Conservation (phyloP, 2,797 vertebrate species). For the Potorous gilbertii region DNA sequence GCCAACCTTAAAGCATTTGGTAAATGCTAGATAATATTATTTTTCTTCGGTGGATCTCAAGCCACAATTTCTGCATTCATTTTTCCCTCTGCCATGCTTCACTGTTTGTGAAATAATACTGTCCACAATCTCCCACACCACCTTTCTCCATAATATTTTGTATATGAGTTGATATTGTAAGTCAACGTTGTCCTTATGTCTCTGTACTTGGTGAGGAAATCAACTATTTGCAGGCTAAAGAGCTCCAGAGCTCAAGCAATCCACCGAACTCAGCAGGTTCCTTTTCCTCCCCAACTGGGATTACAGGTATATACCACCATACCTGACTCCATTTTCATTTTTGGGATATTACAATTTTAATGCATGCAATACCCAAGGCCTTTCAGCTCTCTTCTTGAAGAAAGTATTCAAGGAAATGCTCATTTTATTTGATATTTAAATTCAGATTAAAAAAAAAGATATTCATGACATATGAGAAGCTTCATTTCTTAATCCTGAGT, state of each 20-base stretch:
- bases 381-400: too few species aligned
- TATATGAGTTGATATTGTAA: background rate
- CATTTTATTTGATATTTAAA: background rate
- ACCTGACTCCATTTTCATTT: background rate
- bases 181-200: background rate
- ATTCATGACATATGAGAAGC: background rate
- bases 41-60: background rate
- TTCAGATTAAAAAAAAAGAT: too few species aligned
- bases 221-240: background rate
- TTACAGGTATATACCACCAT: background rate
- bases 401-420: background rate
- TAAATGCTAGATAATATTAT: background rate
- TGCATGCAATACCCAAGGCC: too few species aligned
- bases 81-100: background rate
- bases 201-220: background rate
- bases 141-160: background rate
- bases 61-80: background rate
- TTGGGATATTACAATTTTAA: background rate
- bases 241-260: background rate
- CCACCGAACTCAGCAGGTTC: background rate
- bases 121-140: background rate
- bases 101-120: background rate
- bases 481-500: background rate
- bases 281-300: background rate
- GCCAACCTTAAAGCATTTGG: background rate